Conservation (phyloP, 1,140 invertebrate species). For the Aleiodes sp. region DNA sequence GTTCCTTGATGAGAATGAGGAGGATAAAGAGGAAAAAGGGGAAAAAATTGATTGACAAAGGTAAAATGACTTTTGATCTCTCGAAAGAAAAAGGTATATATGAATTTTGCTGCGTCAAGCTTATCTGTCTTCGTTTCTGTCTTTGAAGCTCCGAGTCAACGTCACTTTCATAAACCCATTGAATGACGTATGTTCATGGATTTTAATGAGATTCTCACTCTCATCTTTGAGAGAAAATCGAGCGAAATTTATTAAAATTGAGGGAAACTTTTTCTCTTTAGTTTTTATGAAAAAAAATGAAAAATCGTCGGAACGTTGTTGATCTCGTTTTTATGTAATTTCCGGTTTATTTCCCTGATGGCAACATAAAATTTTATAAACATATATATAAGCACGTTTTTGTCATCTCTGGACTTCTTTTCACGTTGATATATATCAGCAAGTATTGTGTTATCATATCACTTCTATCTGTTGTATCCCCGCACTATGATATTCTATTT, state of each 20-base stretch:
- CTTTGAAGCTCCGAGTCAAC: background rate
- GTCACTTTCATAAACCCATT: background rate
- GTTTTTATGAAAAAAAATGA: background rate
- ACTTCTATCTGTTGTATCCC: background rate
- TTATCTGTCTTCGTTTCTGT: conserved; percentile 8
- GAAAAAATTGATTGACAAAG: background rate
- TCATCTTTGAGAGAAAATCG: background rate
- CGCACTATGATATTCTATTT: too few relatives aligned
- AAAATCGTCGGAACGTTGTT: background rate
- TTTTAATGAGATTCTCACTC: background rate
- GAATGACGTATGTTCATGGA: conserved; percentile 1
- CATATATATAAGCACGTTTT: conserved; percentile 1
- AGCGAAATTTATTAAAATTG: background rate
- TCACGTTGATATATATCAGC: conserved; percentile 21
- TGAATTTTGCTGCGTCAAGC: background rate
- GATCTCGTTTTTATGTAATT: conserved; percentile 8
- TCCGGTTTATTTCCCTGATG: conserved; percentile 3
- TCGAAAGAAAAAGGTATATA: background rate
- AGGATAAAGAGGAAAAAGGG: too few relatives aligned
- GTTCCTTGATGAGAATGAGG: background rate
- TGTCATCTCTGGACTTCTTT: conserved; percentile 26
- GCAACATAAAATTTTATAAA: background rate
- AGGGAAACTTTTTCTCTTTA: background rate
- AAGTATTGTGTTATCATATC: conserved; percentile 23
- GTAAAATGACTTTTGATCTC: background rate